phyloP scores from a whole-genome alignment of 2,797 vertebrate genomes.

The Squalus acanthias region DNA sequence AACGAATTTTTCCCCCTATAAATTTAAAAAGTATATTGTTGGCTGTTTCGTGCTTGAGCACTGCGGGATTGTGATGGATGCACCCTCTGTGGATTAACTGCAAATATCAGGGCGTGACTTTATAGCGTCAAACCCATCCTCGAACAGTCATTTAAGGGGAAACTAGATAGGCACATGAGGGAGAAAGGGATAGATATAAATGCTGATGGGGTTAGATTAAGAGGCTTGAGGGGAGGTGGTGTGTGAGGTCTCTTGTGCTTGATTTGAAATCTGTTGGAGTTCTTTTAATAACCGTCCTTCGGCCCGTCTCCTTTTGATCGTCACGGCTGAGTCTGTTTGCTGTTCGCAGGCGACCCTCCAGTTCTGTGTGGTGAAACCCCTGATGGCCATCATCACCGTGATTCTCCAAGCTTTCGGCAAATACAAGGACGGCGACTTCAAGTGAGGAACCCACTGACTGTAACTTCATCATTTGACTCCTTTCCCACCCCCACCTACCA shows the following conservation, averaged over 20 bases:
- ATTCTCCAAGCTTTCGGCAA: slow-evolving; percentile 90
- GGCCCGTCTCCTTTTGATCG: too few relatives aligned
- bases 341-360: slow-evolving; percentile 78
- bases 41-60: too few relatives aligned
- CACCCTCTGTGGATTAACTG: too few relatives aligned
- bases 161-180: not conserved
- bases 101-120: too few relatives aligned
- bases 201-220: too few relatives aligned
- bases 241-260: too few relatives aligned
- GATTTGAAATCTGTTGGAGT: too few relatives aligned
- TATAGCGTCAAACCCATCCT: too few relatives aligned
- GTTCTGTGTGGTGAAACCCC: slow-evolving; percentile 94
- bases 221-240: fast-evolving
- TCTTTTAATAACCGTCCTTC: fast-evolving
- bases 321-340: not conserved
- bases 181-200: not conserved
- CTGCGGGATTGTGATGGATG: too few relatives aligned
- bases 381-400: slow-evolving; percentile 88
- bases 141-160: too few relatives aligned
- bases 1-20: too few relatives aligned
- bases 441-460: slow-evolving; percentile 63
- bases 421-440: slow-evolving; percentile 92
- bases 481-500: not conserved
- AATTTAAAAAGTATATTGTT: too few relatives aligned
- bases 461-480: not conserved